Base-by-base conservation (phyloP, 1,140 invertebrate species). In the Drosophila sproati region DNA sequence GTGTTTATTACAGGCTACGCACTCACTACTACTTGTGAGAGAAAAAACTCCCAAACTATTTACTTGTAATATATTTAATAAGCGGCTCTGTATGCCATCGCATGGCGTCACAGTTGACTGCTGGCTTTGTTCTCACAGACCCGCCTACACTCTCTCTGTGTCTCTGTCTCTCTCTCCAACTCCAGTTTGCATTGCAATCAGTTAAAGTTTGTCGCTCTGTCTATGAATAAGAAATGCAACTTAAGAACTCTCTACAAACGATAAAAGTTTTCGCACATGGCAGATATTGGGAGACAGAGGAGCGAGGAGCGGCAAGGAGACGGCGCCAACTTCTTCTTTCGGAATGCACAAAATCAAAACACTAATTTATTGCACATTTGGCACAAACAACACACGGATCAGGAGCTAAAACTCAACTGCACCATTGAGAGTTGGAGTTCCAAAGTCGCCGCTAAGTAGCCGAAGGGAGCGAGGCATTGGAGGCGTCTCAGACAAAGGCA, bases 291-390 rank as follows among this genome's bases (percentile, higher is more conserved):
- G 35, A 32, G 43, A 45, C 0, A 2, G 5, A 4, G 5, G 20
- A 41, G 8, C 3, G 39, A 10, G 20, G 12, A 12, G 29, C 3
- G 37, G 37, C 8, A 8, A 32, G 3, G 29, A 20, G 72, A 77
- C 73, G 82, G 82, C 82, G 82, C 86, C 82, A 85, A 81, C 61
- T 66, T 69, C 52, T 64, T 70, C 54, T 59, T 41, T 56, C 60
- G 74, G 73, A 85, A 70, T 88, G 80, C 77, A 77, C 76, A 89
- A 89, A 88, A 88, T 88, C 83, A 88, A 89, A 88, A 88, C 83
- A 88, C 60, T 88, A 88, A 88, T 88, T 88, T 88, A 88, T 89
- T 89, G 85, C 85, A 83, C 77, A 80, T 87, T 85, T 67, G 80
- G 73, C 78, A 80, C 78, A 82, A 88, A 82, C 79, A 82, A 88